These are phyloP conservation scores for Phylloscopus trochilus DNA, from an alignment of 2,113 vertebrate genomes.

Conservation along the genomic window DNA sequence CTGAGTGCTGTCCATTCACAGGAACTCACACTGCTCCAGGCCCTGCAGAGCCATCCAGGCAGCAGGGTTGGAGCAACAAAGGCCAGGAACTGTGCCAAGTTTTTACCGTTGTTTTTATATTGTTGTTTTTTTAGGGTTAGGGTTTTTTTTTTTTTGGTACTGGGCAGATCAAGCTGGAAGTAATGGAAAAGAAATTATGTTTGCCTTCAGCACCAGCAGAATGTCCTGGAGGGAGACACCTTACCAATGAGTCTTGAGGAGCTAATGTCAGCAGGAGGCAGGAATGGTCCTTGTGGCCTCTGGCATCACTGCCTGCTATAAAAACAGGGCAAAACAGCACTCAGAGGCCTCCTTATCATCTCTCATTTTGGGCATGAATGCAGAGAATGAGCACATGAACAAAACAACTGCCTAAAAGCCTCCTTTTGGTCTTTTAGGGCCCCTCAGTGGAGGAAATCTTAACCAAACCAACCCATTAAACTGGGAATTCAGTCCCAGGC, in stretches of 20 bases:
- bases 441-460: not conserved
- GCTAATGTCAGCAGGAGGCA: not conserved
- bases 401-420: not conserved
- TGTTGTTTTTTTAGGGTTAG: not conserved
- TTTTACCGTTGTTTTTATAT: not conserved
- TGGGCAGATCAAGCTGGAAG: not conserved
- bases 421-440: not conserved
- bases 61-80: not conserved
- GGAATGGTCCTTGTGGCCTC: not conserved
- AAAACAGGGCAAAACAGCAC: not conserved
- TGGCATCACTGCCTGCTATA: not conserved
- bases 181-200: not conserved
- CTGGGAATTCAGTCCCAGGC: not conserved
- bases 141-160: rapidly evolving
- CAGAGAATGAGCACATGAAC: not conserved
- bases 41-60: not conserved
- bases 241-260: not conserved
- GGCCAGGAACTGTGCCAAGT: not conserved
- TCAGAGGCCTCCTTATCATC: not conserved
- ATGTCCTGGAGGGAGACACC: not conserved
- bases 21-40: not conserved
- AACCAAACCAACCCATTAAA: not conserved
- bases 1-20: not conserved
- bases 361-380: not conserved
- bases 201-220: not conserved